Percentiles rank a stretch among this genome's conserved stretches.
Evolutionary conservation across 2,113 vertebrate genomes (phyloP).

Genomic region (Phylloscopus whistleri): DNA sequence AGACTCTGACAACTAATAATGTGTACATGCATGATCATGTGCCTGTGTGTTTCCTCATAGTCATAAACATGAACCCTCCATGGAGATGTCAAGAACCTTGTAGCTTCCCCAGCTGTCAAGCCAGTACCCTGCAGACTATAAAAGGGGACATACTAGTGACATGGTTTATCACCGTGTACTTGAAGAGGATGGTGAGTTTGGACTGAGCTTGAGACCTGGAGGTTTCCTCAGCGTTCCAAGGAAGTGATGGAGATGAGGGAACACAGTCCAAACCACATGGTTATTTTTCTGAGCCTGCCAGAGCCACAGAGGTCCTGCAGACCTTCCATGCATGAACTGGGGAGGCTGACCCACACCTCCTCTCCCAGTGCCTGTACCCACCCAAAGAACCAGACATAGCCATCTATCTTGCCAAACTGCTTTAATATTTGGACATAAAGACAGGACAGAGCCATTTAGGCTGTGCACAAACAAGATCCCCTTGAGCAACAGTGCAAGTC

Average conservation of each 20-base stretch:
- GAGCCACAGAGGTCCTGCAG: neutral
- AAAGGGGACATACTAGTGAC: neutral
- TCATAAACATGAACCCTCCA: neutral
- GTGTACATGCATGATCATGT: neutral
- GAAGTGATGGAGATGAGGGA: neutral
- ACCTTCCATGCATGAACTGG: neutral
- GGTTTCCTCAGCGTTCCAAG: neutral
- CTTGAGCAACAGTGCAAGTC: neutral
- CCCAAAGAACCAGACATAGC: neutral
- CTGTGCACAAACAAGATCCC: conserved; percentile 43
- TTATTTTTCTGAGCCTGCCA: neutral
- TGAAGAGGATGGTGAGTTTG: neutral
- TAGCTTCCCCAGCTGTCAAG: neutral
- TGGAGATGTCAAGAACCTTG: neutral
- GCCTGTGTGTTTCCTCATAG: neutral
- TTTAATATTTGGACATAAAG: conserved; percentile 62
- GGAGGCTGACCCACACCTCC: neutral
- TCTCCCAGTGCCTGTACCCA: neutral
- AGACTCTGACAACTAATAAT: neutral
- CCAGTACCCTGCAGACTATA: neutral
- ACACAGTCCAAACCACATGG: accelerated
- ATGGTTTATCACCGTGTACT: neutral
- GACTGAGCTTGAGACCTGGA: neutral
- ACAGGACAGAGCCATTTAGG: conserved; percentile 25
- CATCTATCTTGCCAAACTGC: conserved; percentile 32